A percentile compares a stretch with the other conserved stretches of the same genome.
These are phyloP conservation scores for Thamnophis elegans DNA, from an alignment of 2,797 vertebrate genomes.

Conservation along the genomic window DNA sequence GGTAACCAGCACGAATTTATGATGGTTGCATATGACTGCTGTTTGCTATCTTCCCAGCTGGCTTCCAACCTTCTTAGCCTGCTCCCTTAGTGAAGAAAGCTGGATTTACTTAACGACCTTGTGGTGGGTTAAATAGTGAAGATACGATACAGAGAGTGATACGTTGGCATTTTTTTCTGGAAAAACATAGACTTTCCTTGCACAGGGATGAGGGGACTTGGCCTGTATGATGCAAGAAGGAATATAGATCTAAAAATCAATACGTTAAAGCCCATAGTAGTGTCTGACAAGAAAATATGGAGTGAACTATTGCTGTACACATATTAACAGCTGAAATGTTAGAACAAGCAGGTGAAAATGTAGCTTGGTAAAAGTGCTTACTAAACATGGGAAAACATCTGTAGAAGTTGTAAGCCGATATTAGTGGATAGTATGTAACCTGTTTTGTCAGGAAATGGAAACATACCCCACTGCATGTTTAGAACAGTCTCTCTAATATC, in stretches of 20 bases:
- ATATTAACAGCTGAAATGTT: background rate
- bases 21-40: too few relatives aligned
- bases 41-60: too few relatives aligned
- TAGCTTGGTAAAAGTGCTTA: background rate
- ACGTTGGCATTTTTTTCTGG: too few relatives aligned
- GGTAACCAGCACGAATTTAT: too few relatives aligned
- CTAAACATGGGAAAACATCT: background rate
- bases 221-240: background rate
- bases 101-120: background rate
- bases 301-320: background rate
- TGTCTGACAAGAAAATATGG: background rate
- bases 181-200: background rate
- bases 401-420: background rate
- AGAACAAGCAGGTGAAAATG: background rate
- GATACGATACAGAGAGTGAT: background rate
- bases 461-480: background rate
- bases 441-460: background rate
- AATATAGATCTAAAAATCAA: background rate
- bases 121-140: background rate
- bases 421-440: background rate
- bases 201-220: background rate
- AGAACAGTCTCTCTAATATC: background rate
- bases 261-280: background rate
- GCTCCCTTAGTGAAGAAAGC: too few relatives aligned
- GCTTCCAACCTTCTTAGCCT: too few relatives aligned